A percentile compares a stretch with the other conserved stretches of the same genome.
These are phyloP conservation scores for Syrrhaptes paradoxus DNA, from an alignment of 2,113 vertebrate genomes.

Conservation along the genomic window DNA sequence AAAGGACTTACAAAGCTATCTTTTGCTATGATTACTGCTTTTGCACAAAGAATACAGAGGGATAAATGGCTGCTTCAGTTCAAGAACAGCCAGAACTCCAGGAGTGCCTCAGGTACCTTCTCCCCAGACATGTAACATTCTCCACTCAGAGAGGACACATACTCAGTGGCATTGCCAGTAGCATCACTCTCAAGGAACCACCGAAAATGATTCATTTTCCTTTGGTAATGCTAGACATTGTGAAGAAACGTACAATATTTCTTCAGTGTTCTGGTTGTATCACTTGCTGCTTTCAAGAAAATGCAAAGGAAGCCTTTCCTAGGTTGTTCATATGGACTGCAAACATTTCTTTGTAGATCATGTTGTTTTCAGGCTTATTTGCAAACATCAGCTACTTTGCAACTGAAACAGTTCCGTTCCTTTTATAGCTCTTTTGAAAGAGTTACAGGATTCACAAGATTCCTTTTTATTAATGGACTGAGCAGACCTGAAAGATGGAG, in stretches of 20 bases:
- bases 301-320: neutral
- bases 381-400: neutral
- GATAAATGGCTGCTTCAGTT: neutral
- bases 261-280: neutral
- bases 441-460: neutral
- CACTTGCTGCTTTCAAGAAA: neutral
- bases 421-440: neutral
- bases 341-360: neutral
- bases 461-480: neutral
- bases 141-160: neutral
- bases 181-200: neutral
- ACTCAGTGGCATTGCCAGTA: neutral
- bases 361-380: neutral
- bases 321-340: neutral
- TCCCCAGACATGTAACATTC: neutral
- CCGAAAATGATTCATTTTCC: neutral
- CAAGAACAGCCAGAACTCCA: neutral
- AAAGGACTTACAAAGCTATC: neutral
- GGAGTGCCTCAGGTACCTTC: neutral
- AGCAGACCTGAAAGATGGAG: neutral
- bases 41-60: neutral
- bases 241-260: neutral
- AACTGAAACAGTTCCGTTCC: neutral
- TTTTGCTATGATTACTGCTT: neutral
- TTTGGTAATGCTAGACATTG: neutral